Conservation (phyloP, 2,113 vertebrate genomes). For the Ellobius talpinus region DNA sequence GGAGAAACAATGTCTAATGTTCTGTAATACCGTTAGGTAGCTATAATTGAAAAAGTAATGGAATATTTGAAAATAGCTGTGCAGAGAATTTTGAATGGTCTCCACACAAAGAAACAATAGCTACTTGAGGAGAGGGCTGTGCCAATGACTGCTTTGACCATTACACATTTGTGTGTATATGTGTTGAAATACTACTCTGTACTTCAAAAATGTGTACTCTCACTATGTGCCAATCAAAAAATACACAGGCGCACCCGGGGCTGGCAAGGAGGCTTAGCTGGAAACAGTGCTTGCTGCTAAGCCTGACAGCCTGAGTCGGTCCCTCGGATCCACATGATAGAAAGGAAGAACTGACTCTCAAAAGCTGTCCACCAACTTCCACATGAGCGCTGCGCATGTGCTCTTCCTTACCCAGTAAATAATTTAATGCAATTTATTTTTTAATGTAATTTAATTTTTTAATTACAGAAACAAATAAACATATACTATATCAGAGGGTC, state of each 20-base stretch:
- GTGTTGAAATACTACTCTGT: not conserved
- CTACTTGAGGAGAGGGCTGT: not conserved
- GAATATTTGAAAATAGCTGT: not conserved
- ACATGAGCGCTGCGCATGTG: not conserved
- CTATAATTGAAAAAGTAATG: not conserved
- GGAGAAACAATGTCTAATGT: not conserved
- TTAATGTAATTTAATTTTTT: not conserved
- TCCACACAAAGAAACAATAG: not conserved
- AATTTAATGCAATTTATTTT: not conserved
- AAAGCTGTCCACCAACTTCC: not conserved
- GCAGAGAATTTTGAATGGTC: not conserved
- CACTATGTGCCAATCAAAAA: not conserved
- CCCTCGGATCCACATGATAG: not conserved
- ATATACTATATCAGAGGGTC: not conserved
- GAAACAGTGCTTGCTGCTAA: too few species aligned
- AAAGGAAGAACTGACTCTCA: not conserved
- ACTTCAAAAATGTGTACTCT: not conserved
- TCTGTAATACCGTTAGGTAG: not conserved
- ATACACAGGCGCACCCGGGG: not conserved
- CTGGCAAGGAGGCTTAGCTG: not conserved
- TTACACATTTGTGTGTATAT: not conserved
- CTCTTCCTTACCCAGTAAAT: too few species aligned
- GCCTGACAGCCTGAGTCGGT: not conserved
- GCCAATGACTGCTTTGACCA: not conserved
- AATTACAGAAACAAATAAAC: not conserved